Evolutionary conservation across 2,888 invertebrate genomes (phyloP), one percentile per base, ranked within the genome.

Genomic region (Gari tellinella): DNA sequence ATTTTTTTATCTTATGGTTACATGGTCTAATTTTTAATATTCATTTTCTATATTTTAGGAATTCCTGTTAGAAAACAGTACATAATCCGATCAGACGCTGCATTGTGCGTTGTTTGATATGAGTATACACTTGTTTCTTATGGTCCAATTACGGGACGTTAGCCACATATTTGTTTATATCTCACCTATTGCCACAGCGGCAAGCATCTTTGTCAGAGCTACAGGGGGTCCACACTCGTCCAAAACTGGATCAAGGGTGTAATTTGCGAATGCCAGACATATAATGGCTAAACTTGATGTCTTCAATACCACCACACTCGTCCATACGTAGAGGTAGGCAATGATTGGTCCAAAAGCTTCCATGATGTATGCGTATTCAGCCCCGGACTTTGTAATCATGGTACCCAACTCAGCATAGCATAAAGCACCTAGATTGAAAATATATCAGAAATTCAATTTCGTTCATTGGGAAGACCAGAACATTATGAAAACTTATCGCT

Each of bases 331-430:
- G 63, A 89, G 62, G 58, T 85, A 88, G 12, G 86, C 88, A 1
- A 79, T 74, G 17, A 96, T 88, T 15, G 94, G 94, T 15, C 89
- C 89, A 23, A 81, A 82, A 0, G 84, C 86, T 60, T 78, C 80
- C 57, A 80, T 75, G 25, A 85, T 7, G 95, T 96, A 96, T 1
- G 95, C 94, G 90, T 96, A 96, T 91, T 96, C 96, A 1, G 96
- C 96, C 1, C 96, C 96, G 0, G 96, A 96, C 86, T 95, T 93
- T 0, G 95, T 95, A 4, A 96, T 94, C 0, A 96, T 95, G 0
- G 95, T 95, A 37, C 96, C 96, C 60, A 96, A 92, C 92, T 96
- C 96, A 40, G 96, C 96, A 88, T 96, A 96, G 1, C 95, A 95
- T 70, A 96, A 90, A 0, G 96, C 96, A 80, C 96, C 95, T 95